Conservation (phyloP, 2,797 vertebrate species). For the Gouania willdenowi region DNA sequence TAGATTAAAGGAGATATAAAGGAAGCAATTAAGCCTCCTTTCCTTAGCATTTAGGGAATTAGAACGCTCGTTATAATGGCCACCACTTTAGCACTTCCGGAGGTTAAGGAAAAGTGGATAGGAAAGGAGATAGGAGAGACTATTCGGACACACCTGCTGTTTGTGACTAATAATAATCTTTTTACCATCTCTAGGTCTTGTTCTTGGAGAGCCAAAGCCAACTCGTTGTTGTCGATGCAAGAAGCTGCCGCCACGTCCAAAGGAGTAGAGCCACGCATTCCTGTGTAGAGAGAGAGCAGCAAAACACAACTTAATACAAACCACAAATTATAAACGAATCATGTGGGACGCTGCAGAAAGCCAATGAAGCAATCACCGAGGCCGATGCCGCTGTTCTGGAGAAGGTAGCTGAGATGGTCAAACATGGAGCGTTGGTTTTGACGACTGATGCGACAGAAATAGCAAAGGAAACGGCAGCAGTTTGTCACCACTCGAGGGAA, state of each 20-base stretch:
- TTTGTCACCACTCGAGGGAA: conserved; percentile 96
- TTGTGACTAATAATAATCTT: too few species aligned
- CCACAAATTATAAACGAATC: not conserved
- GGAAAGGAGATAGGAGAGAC: too few species aligned
- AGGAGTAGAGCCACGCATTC: conserved; percentile 92
- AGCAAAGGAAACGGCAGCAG: conserved; percentile 94
- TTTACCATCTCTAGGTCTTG: conserved; percentile 93
- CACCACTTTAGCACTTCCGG: too few species aligned
- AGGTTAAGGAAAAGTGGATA: too few species aligned
- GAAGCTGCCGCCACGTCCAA: conserved; percentile 93
- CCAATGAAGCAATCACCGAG: conserved; percentile 75
- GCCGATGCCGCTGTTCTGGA: conserved; percentile 93
- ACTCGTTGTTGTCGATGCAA: conserved; percentile 94
- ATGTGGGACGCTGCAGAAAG: not conserved
- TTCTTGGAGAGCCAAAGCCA: conserved; percentile 90
- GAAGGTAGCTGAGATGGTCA: conserved; percentile 92
- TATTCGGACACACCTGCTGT: too few species aligned
- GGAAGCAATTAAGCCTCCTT: too few species aligned
- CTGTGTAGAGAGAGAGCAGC: too few species aligned
- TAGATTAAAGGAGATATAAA: too few species aligned
- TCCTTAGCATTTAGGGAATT: too few species aligned
- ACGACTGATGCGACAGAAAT: conserved; percentile 94
- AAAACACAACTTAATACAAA: not conserved
- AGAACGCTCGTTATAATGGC: too few species aligned
- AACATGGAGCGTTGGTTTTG: conserved; percentile 97